Evolutionary conservation across 1,140 invertebrate species (phyloP), one percentile per base, ranked within the genome.

Genomic region (Drosophila setifemur): DNA sequence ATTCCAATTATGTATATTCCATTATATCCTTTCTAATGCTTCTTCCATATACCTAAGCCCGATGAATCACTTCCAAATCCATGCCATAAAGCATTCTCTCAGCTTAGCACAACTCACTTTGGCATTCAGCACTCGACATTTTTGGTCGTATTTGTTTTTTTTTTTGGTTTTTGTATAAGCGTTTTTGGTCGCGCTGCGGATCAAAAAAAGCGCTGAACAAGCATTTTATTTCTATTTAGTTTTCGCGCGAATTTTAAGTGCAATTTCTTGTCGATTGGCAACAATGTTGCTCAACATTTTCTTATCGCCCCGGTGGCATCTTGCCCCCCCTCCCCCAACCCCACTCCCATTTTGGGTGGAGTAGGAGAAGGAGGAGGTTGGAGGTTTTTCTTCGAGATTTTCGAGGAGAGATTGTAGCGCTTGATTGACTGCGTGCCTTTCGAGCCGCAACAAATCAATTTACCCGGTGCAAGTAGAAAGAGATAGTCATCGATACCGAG

Each of bases 381-480:
- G 39, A 9, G 52, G 11, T 25, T 52, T 39, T 25, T 5, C n/a
- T n/a, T n/a, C n/a, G 8, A 61, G 57, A 61, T 61, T 57, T 64
- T 48, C 18, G 23, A 12, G 16, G 21, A 19, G 6, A 31, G 49
- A 63, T 60, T 75, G 69, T 57, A 43, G 79, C 71, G 67, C 67
- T 76, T 86, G 75, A 85, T 79, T 85, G 81, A 81, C 64, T 77
- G 75, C 53, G 73, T 60, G 75, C 45, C 78, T 86, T 81, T 86
- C 57, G 67, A 86, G 81, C 81, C 72, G 77, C 81, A 85, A 85
- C 81, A 85, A 86, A 85, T 85, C 81, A 85, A 85, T 85, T 85
- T 85, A 81, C 60, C 39, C 64, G 52, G 49, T 64, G 45, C 53
- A 54, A 61, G 54, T 55, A 54, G 70, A 64, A 45, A 39, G 55